Evolutionary conservation across 2,113 vertebrate species (phyloP).

Genomic region (Bolborhynchus lineola): DNA sequence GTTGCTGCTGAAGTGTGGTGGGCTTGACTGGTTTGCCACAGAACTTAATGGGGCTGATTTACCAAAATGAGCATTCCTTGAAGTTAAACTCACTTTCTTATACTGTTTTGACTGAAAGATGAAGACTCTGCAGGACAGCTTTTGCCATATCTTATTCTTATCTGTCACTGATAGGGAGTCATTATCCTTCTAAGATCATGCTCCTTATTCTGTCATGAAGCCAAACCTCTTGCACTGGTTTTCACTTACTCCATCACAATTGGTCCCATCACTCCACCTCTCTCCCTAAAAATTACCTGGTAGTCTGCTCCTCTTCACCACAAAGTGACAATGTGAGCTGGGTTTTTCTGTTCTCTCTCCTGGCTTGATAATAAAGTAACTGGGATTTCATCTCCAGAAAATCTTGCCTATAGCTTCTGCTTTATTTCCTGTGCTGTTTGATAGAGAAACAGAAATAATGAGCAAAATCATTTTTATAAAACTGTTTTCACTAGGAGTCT

Average conservation of each 20-base stretch:
- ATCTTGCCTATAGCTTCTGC: background rate
- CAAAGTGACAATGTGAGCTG: background rate
- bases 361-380: background rate
- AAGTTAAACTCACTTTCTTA: background rate
- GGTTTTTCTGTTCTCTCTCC: background rate
- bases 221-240: background rate
- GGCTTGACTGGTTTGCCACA: background rate
- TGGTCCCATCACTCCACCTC: background rate
- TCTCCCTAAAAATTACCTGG: background rate
- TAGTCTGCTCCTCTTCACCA: background rate
- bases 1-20: background rate
- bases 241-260: background rate
- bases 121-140: background rate
- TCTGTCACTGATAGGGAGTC: background rate
- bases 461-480: background rate
- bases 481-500: background rate
- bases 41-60: background rate
- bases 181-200: background rate
- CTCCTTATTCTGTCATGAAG: background rate
- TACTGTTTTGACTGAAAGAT: background rate
- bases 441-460: background rate
- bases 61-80: background rate
- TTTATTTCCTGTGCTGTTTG: background rate
- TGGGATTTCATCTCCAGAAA: background rate
- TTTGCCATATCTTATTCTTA: background rate